These are phyloP conservation scores for Agrotis puta DNA, from an alignment of 2,888 invertebrate genomes.

Conservation along the genomic window DNA sequence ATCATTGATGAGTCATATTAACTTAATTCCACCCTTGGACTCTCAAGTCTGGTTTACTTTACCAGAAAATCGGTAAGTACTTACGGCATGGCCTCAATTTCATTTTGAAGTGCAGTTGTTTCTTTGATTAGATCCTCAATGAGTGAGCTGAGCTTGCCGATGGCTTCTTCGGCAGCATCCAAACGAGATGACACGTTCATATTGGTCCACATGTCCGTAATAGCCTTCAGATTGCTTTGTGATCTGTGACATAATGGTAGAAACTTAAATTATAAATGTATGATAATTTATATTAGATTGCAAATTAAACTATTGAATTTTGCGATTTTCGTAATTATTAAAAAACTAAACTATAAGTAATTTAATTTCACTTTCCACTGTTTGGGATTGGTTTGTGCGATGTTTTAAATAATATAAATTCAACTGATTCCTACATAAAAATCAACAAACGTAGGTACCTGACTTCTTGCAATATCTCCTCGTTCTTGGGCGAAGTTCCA, in stretches of 20 bases:
- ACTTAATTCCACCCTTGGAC: too few relatives aligned
- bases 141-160: conserved; percentile 91
- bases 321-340: too few relatives aligned
- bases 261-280: too few relatives aligned
- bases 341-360: too few relatives aligned
- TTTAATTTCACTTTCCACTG: too few relatives aligned
- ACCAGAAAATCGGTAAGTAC: neutral
- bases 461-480: conserved; percentile 84
- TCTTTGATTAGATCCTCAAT: conserved; percentile 90
- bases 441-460: conserved; percentile 73
- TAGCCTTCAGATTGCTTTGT: conserved; percentile 85
- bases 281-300: neutral
- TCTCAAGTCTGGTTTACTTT: neutral
- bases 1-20: too few relatives aligned
- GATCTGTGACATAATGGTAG: conserved; percentile 72
- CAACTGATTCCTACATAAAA: neutral
- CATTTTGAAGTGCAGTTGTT: conserved; percentile 69
- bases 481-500: conserved; percentile 84
- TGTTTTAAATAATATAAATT: neutral
- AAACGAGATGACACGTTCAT: conserved; percentile 92
- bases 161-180: conserved; percentile 92
- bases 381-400: too few relatives aligned
- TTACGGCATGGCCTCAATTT: conserved; percentile 41
- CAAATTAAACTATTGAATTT: too few relatives aligned
- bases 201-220: conserved; percentile 92